These are phyloP conservation scores for Acholoe squamosa DNA, from an alignment of 2,888 invertebrate genomes.

Conservation along the genomic window DNA sequence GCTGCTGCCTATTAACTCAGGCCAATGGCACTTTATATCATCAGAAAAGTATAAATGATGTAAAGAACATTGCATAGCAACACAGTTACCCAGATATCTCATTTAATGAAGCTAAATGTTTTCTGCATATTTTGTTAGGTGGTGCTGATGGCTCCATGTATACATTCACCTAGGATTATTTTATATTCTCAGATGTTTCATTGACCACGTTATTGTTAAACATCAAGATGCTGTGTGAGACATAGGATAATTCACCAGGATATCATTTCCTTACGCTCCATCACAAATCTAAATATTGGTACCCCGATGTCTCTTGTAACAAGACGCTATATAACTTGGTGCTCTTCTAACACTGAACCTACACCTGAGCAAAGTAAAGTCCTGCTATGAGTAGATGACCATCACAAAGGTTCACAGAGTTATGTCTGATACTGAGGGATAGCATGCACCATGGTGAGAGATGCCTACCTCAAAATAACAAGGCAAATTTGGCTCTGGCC, in stretches of 20 bases:
- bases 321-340: background rate
- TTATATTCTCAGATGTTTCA: too few species aligned
- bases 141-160: too few species aligned
- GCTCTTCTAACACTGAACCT: background rate
- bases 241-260: too few species aligned
- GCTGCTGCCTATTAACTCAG: conserved; percentile 27
- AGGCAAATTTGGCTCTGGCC: background rate
- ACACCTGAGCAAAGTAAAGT: conserved; percentile 22
- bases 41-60: background rate
- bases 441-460: background rate
- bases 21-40: conserved; percentile 28
- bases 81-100: background rate
- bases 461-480: conserved; percentile 28
- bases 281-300: background rate
- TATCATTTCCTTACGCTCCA: too few species aligned
- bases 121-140: too few species aligned
- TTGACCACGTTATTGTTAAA: too few species aligned
- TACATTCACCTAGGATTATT: too few species aligned
- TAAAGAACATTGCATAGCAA: conserved; percentile 36
- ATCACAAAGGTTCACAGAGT: background rate
- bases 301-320: background rate
- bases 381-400: background rate
- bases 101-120: too few species aligned
- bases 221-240: too few species aligned
- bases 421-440: background rate